Evolutionary conservation across 2,113 vertebrate genomes (phyloP).

Genomic region (Asarcornis scutulata): DNA sequence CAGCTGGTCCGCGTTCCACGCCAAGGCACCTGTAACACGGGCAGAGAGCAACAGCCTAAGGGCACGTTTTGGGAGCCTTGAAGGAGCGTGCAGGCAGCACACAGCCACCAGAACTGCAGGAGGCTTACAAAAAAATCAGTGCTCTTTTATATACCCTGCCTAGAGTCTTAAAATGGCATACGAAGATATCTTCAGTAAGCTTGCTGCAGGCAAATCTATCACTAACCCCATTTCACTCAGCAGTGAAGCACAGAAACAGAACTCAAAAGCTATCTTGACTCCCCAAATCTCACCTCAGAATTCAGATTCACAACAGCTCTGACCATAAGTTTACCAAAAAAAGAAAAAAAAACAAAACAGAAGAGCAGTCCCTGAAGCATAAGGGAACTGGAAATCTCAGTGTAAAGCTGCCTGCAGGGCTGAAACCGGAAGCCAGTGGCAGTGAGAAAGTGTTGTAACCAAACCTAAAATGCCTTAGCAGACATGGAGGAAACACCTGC

Average conservation of each 20-base stretch:
- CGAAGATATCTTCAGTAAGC: not conserved
- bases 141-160: not conserved
- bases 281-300: not conserved
- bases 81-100: not conserved
- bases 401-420: not conserved
- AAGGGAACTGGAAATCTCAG: conserved; percentile 38
- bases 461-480: conserved; percentile 16
- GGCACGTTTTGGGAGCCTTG: fast-evolving
- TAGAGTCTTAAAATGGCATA: not conserved
- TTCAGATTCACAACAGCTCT: not conserved
- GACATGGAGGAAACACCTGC: not conserved
- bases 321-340: not conserved
- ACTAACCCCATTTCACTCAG: not conserved
- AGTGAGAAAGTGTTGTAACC: not conserved
- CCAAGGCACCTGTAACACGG: conserved; percentile 85
- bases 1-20: conserved; percentile 97
- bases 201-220: not conserved
- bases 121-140: not conserved
- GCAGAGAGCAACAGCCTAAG: not conserved
- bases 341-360: not conserved
- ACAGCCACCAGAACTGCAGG: not conserved
- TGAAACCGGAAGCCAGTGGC: not conserved
- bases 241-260: not conserved
- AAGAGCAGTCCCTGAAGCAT: not conserved
- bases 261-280: not conserved